Conservation (phyloP, 1,140 invertebrate genomes). For the Orchestia grillus region DNA sequence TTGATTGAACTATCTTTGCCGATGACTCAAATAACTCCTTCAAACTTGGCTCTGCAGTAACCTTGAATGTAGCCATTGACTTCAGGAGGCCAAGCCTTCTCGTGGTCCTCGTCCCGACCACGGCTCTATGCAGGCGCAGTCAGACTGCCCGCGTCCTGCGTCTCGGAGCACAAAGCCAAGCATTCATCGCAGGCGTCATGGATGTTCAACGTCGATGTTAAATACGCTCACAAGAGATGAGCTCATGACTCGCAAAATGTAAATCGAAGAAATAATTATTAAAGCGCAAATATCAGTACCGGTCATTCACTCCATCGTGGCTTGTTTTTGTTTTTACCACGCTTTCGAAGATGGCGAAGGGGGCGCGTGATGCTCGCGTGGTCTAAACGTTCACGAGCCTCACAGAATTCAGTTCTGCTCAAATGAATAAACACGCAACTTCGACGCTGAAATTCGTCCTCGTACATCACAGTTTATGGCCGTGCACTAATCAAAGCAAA, state of each 20-base stretch:
- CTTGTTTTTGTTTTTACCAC: background rate
- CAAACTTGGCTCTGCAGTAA: background rate
- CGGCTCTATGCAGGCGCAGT: background rate
- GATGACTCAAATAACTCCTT: conserved; percentile 33
- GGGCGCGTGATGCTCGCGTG: background rate
- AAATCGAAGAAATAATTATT: background rate
- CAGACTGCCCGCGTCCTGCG: background rate
- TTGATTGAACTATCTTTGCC: background rate
- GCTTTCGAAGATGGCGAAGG: background rate
- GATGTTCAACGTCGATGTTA: background rate
- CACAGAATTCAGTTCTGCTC: background rate
- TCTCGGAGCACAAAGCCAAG: background rate
- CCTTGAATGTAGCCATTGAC: conserved; percentile 48
- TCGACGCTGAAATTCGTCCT: background rate
- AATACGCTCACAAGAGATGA: background rate
- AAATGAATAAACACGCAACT: background rate
- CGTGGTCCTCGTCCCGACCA: background rate
- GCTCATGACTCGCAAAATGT: conserved; percentile 26
- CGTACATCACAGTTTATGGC: background rate
- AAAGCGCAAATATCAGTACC: conserved; percentile 26
- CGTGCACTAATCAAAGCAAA: background rate
- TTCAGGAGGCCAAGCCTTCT: background rate
- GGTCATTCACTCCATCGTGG: conserved; percentile 34
- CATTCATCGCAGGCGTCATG: conserved; percentile 17
- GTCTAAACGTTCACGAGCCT: background rate